Percentiles rank a stretch among this genome's conserved stretches.
Conservation (phyloP, 2,113 vertebrate genomes). For the Perca flavescens region DNA sequence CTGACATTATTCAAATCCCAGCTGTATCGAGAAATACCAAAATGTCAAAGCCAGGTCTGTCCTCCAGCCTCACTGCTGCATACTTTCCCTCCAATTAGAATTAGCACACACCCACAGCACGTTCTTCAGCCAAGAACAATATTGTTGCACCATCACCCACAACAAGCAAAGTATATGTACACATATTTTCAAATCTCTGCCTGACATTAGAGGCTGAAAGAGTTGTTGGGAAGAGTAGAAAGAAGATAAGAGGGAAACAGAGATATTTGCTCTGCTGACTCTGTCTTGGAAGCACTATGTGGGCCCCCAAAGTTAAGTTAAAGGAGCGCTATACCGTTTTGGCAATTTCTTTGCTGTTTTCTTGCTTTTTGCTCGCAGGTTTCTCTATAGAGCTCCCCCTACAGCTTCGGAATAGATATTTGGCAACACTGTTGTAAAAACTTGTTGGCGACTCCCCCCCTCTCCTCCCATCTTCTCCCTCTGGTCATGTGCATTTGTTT, state of each 20-base stretch:
- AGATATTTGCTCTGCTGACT: conserved; percentile 12
- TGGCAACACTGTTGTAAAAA: too few species aligned
- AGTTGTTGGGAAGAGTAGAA: background rate
- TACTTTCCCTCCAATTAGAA: conserved; percentile 72
- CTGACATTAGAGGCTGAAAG: conserved; percentile 40
- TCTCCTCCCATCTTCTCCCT: too few species aligned
- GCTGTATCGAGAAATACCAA: conserved; percentile 67
- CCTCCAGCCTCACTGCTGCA: conserved; percentile 35
- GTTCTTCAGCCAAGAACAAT: conserved; percentile 32
- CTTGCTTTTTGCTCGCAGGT: too few species aligned
- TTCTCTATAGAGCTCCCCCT: too few species aligned
- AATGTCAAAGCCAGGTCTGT: conserved; percentile 73
- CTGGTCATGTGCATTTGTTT: too few species aligned
- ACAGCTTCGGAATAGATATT: too few species aligned
- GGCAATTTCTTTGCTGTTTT: too few species aligned
- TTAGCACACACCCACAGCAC: conserved; percentile 51
- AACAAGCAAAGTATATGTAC: conserved; percentile 10
- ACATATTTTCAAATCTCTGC: conserved; percentile 42
- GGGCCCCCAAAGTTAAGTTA: background rate
- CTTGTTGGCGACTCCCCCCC: too few species aligned
- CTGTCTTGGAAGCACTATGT: background rate
- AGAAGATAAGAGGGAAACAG: conserved; percentile 13
- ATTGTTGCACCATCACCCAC: conserved; percentile 41
- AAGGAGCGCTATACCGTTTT: too few species aligned
- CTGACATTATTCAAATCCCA: conserved; percentile 77